Evolutionary conservation across 2,797 vertebrate species (phyloP), one percentile per base, ranked within the genome.

Genomic region (Cossypha niveicapilla): DNA sequence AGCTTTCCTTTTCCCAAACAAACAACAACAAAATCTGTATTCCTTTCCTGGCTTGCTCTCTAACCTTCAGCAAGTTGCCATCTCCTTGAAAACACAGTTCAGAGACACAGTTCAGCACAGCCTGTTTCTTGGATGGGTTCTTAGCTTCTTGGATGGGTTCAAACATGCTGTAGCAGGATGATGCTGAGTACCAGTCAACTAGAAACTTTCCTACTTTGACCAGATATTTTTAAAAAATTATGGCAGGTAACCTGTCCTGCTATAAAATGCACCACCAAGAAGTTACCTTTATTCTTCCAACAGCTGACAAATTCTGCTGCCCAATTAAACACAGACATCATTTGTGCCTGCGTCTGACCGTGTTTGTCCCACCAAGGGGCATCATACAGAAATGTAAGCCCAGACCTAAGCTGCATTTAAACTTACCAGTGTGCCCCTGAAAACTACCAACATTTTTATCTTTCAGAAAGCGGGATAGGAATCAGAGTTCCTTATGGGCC

Each of bases 311-410:
- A 79, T 32, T 57, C 51, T 41, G 22, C 72, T 80, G 44, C 30
- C 18, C 53, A 67, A 0, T 39, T 39, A 67, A 51, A 76, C 30
- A 21, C 17, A 89, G 80, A 30, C 13, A 62, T 22, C 7, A 17
- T 24, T 27, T 22, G 18, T 3, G 7, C n/a, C 48, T 41, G 30
- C 37, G 37, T n/a, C 25, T 56, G 44, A 68, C 48, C 8, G 5
- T 0, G 1, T 54, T 27, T 66, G 34, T 77, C 28, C 37, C 48
- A 66, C 10, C 2, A 21, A 86, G 27, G 5, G 10, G 17, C 45
- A 80, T 21, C 2, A 0, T 3, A 67, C 8, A 1, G 1, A 11
- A 39, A 4, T 30, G 10, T 16, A 76, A 87, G 22, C n/a, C 14
- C 48, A 92, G 41, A 8, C 2, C 16, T 28, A 62, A 73, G 6